Conservation (phyloP, 2,113 vertebrate species). For the Chlorocebus sabaeus region DNA sequence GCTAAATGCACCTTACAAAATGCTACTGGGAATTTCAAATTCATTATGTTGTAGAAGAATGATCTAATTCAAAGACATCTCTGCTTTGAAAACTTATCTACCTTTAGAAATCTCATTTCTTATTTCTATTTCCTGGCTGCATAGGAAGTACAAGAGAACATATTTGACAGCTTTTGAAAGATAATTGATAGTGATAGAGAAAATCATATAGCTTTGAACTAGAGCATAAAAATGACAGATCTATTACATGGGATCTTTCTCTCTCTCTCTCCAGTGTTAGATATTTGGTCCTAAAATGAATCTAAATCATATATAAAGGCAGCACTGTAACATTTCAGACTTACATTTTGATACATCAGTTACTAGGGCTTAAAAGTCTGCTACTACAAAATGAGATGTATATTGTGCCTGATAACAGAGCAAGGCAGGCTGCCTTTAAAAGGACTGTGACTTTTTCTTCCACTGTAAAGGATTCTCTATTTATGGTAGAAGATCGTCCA, state of each 20-base stretch:
- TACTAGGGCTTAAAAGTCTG: slow-evolving; percentile 27
- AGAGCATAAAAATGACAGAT: slow-evolving; percentile 59
- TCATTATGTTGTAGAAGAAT: slow-evolving; percentile 42
- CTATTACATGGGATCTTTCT: slow-evolving; percentile 33
- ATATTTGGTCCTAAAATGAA: slow-evolving; percentile 44
- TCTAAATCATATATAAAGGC: slow-evolving; percentile 43
- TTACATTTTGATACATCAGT: slow-evolving; percentile 31
- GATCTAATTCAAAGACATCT: slow-evolving; percentile 55
- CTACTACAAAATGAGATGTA: background rate
- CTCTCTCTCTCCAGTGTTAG: background rate
- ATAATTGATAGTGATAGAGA: slow-evolving; percentile 59
- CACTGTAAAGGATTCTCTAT: background rate
- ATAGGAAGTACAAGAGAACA: slow-evolving; percentile 32
- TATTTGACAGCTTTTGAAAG: slow-evolving; percentile 56
- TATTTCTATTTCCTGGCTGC: slow-evolving; percentile 53
- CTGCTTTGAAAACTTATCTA: slow-evolving; percentile 62
- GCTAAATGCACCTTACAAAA: background rate
- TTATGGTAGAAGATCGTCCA: background rate
- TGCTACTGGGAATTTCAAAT: slow-evolving; percentile 32
- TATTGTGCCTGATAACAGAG: background rate
- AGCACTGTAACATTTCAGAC: background rate
- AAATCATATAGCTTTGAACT: slow-evolving; percentile 62
- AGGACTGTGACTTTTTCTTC: background rate
- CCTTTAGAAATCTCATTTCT: slow-evolving; percentile 51
- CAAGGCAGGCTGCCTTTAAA: background rate